A percentile compares a stretch with the other conserved stretches of the same genome.
Conservation (phyloP, 2,888 invertebrate genomes). For the Noctua pronuba region DNA sequence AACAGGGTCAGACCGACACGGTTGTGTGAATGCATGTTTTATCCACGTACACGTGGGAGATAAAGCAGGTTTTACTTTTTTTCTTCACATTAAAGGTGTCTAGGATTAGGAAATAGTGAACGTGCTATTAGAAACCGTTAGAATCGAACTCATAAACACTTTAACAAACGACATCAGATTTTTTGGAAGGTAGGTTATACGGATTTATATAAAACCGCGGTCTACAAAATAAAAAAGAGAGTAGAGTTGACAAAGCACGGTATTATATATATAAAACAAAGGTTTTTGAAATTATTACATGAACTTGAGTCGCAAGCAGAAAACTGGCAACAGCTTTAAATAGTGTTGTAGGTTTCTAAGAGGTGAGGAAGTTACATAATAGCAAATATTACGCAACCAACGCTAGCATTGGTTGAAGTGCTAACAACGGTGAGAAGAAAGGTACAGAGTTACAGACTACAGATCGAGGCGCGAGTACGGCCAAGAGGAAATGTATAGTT, state of each 20-base stretch:
- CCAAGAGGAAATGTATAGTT: neutral
- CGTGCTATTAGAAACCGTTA: conserved; percentile 42
- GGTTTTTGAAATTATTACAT: neutral
- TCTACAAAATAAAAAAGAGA: neutral
- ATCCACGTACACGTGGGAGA: conserved; percentile 64
- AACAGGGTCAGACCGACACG: conserved; percentile 76
- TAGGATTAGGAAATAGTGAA: conserved; percentile 59
- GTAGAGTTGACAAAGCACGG: neutral
- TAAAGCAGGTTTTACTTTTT: conserved; percentile 67
- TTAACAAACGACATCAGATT: neutral
- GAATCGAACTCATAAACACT: conserved; percentile 8
- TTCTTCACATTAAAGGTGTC: conserved; percentile 43
- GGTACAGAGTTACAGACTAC: too few species aligned
- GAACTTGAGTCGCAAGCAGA: conserved; percentile 20
- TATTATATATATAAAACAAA: neutral
- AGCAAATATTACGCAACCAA: conserved; percentile 64
- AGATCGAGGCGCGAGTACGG: conserved; percentile 23
- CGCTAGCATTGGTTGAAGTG: conserved; percentile 52
- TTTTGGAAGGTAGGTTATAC: neutral
- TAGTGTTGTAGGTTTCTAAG: conserved; percentile 18
- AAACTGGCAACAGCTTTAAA: conserved; percentile 5
- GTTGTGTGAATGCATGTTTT: conserved; percentile 66
- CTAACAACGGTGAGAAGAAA: conserved; percentile 62
- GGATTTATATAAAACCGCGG: neutral
- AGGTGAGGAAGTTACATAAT: conserved; percentile 65